Evolutionary conservation across 2,113 vertebrate genomes (phyloP).

Genomic region (Mandrillus leucophaeus): DNA sequence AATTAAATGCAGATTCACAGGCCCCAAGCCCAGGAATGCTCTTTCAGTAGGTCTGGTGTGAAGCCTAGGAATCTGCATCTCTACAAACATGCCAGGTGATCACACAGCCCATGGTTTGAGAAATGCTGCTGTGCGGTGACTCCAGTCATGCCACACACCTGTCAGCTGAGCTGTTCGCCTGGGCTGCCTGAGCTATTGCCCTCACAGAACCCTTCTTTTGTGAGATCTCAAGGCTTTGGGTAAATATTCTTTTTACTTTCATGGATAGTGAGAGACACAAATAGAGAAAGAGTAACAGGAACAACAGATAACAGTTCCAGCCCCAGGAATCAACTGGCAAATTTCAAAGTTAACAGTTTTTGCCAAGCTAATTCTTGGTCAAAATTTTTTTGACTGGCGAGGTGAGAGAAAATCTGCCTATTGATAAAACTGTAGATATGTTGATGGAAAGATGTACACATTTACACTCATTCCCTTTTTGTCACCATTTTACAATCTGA

Average conservation of each 20-base stretch:
- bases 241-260: neutral
- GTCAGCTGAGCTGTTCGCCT: neutral
- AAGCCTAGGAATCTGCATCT: neutral
- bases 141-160: neutral
- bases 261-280: neutral
- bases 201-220: neutral
- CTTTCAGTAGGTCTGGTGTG: neutral
- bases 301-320: neutral
- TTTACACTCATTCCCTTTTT: neutral
- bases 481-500: neutral
- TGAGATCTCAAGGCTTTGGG: neutral
- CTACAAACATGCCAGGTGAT: neutral
- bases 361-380: neutral
- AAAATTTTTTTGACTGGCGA: neutral
- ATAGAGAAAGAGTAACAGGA: neutral
- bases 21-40: neutral
- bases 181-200: neutral
- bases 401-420: neutral
- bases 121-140: neutral
- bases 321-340: neutral
- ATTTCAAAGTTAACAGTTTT: neutral
- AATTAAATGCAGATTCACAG: neutral
- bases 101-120: rapidly evolving
- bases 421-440: neutral
- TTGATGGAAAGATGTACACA: neutral